phyloP scores from a whole-genome alignment of 2,888 invertebrate genomes.

The Coelopa pilipes region DNA sequence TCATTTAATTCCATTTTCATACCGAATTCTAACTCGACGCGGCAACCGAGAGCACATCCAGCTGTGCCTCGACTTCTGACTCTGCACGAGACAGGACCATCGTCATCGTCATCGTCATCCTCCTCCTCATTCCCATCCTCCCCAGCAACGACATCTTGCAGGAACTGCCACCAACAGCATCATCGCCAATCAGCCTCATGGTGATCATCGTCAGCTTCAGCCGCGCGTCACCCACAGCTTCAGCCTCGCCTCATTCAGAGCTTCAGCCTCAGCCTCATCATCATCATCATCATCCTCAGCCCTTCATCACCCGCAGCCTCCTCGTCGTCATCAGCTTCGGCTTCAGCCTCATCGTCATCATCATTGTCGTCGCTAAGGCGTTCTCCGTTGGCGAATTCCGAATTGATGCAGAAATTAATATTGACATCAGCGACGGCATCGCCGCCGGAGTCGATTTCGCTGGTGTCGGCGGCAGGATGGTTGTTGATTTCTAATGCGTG shows the following conservation, averaged over 20 bases:
- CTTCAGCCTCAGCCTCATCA: not conserved
- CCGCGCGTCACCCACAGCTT: not conserved
- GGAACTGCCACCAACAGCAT: not conserved
- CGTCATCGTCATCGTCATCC: not conserved
- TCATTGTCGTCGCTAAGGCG: not conserved
- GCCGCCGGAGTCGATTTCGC: not conserved
- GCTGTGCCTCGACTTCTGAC: constrained; percentile 18
- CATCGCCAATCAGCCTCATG: not conserved
- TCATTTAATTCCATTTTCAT: constrained; percentile 16
- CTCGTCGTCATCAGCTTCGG: too few species aligned
- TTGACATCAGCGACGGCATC: constrained; percentile 18
- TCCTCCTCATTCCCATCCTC: too few species aligned
- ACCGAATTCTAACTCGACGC: not conserved
- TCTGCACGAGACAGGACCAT: not conserved
- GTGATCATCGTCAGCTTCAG: not conserved
- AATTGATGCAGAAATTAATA: constrained; percentile 25
- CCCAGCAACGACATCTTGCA: not conserved
- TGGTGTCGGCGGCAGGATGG: not conserved
- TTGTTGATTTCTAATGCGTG: not conserved
- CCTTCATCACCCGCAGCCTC: too few species aligned
- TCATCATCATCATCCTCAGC: too few species aligned
- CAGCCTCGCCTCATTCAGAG: too few species aligned
- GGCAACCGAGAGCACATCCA: not conserved
- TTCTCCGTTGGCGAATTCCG: constrained; percentile 6
- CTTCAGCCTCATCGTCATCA: not conserved